Percentiles rank a stretch among this genome's conserved stretches.
phyloP scores from a whole-genome alignment of 1,140 invertebrate species.

The Choristoneura fumiferana region DNA sequence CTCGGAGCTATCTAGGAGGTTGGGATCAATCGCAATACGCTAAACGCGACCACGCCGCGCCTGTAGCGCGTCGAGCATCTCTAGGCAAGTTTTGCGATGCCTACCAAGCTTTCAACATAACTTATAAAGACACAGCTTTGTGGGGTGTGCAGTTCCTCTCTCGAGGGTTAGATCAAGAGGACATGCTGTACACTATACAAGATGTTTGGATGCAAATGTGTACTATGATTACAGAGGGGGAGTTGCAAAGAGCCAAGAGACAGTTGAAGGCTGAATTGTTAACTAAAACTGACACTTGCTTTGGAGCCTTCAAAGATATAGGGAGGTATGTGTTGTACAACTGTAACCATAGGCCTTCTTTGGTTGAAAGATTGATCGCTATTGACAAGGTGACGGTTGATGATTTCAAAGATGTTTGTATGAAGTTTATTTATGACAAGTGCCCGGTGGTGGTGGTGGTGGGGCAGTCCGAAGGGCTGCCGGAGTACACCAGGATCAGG shows the following conservation, averaged over 20 bases:
- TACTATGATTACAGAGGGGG: conserved; percentile 49
- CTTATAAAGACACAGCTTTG: conserved; percentile 63
- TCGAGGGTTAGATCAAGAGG: conserved; percentile 44
- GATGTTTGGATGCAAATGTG: conserved; percentile 66
- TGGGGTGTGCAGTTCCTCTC: conserved; percentile 70
- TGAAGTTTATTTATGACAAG: conserved; percentile 85
- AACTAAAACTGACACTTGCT: conserved; percentile 85
- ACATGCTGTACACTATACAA: conserved; percentile 53
- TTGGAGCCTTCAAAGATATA: conserved; percentile 89
- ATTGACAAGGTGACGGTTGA: conserved; percentile 83
- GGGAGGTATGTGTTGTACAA: conserved; percentile 89
- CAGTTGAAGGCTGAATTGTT: conserved; percentile 75
- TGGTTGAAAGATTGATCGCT: conserved; percentile 83
- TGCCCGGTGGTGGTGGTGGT: conserved; percentile 85
- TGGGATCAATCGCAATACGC: conserved; percentile 59
- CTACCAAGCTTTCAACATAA: conserved; percentile 66
- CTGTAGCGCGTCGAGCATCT: conserved; percentile 50
- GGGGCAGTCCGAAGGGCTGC: conserved; percentile 83
- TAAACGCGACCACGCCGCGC: conserved; percentile 40
- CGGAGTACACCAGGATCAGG: conserved; percentile 83
- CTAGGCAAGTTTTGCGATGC: conserved; percentile 43
- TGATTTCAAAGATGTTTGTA: conserved; percentile 80
- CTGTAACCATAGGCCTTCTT: conserved; percentile 80
- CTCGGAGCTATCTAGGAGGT: conserved; percentile 41
- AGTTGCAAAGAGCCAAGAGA: conserved; percentile 62